Evolutionary conservation across 2,888 invertebrate species (phyloP).

Genomic region (Scaptodrosophila latifasciaeformis): DNA sequence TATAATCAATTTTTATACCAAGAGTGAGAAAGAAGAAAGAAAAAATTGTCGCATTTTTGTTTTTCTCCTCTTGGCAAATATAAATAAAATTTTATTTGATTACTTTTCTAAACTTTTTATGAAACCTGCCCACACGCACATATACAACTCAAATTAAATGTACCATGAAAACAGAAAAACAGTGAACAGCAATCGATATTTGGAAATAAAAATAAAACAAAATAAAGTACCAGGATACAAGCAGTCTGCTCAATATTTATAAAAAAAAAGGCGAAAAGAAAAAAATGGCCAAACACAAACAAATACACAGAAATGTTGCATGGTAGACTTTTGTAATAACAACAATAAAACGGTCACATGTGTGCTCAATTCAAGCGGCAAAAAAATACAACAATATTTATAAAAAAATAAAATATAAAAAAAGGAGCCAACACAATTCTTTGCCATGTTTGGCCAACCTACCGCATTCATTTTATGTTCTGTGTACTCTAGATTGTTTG

Average conservation of each 20-base stretch:
- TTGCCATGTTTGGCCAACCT: background rate
- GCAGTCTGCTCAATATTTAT: constrained; percentile 53
- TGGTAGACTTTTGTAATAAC: constrained; percentile 20
- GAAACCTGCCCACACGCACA: constrained; percentile 16
- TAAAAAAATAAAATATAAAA: constrained; percentile 1
- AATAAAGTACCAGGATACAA: constrained; percentile 19
- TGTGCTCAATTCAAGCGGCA: constrained; percentile 28
- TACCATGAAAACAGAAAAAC: constrained; percentile 47
- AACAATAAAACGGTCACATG: constrained; percentile 64
- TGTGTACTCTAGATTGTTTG: background rate
- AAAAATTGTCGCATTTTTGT: too few relatives aligned
- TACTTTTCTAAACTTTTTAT: constrained; percentile 67
- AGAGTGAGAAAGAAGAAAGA: background rate
- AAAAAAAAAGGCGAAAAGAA: constrained; percentile 20
- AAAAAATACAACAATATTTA: constrained; percentile 5
- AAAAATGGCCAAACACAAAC: constrained; percentile 5
- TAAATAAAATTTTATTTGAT: constrained; percentile 65
- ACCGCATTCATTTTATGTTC: background rate
- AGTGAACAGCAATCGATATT: background rate
- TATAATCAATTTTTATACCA: constrained; percentile 54
- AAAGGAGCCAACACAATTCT: constrained; percentile 3
- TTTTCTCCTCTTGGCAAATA: too few relatives aligned
- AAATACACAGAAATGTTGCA: background rate
- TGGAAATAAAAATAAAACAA: background rate
- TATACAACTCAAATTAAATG: constrained; percentile 42